These are phyloP conservation scores for Stratiomys singularior DNA, from an alignment of 2,888 invertebrate genomes.

Conservation along the genomic window DNA sequence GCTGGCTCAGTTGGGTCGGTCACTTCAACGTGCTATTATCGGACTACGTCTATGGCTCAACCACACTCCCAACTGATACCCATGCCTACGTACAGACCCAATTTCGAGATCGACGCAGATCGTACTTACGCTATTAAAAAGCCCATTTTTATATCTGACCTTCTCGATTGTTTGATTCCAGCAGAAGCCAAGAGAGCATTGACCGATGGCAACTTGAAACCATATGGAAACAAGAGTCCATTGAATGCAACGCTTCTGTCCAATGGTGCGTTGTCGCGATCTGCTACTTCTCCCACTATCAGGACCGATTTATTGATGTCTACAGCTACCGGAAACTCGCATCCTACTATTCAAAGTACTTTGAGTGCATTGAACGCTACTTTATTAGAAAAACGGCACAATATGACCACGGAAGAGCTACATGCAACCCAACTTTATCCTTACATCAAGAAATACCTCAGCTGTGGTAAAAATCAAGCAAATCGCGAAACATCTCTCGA, in stretches of 20 bases:
- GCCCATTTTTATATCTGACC: constrained; percentile 4
- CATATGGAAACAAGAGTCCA: constrained; percentile 25
- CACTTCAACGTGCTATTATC: not conserved
- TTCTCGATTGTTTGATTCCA: constrained; percentile 9
- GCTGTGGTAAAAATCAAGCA: constrained; percentile 58
- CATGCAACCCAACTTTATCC: not conserved
- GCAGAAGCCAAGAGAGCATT: constrained; percentile 8
- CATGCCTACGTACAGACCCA: constrained; percentile 25
- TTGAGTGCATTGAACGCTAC: not conserved
- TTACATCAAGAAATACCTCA: constrained; percentile 56
- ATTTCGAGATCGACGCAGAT: constrained; percentile 19
- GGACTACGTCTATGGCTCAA: not conserved
- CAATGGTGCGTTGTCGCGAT: not conserved
- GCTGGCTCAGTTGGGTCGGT: not conserved
- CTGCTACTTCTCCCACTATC: constrained; percentile 4
- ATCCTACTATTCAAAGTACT: constrained; percentile 6
- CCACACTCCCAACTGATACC: constrained; percentile 4
- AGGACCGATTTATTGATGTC: not conserved
- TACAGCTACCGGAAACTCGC: not conserved
- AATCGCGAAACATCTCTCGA: not conserved
- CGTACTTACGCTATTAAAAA: not conserved
- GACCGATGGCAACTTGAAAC: constrained; percentile 14
- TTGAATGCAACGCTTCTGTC: not conserved
- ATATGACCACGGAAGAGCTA: constrained; percentile 10
- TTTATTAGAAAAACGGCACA: not conserved